phyloP scores from a whole-genome alignment of 2,888 invertebrate species.

The Aelia acuminata region DNA sequence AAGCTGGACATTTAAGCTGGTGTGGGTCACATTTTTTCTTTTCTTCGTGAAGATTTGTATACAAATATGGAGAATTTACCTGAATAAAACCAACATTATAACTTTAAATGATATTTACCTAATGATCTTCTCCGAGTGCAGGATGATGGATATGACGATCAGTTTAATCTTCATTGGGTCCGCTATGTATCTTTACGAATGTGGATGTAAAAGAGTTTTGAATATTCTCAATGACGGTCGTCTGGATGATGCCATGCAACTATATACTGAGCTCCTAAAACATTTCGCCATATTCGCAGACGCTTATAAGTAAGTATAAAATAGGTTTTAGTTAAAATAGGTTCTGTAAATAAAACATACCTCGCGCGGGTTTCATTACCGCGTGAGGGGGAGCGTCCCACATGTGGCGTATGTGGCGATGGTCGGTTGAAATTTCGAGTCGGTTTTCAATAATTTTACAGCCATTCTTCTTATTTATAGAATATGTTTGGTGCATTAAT shows the following conservation, averaged over 20 bases:
- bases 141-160: constrained; percentile 4
- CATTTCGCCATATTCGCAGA: neutral
- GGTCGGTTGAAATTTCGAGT: too few species aligned
- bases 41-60: neutral
- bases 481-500: too few species aligned
- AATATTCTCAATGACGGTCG: neutral
- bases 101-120: neutral
- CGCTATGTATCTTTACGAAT: neutral
- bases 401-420: too few species aligned
- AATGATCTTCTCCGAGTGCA: neutral
- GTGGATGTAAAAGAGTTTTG: neutral
- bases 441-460: too few species aligned
- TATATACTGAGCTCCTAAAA: neutral
- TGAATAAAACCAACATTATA: too few species aligned
- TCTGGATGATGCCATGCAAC: neutral
- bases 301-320: constrained; percentile 10
- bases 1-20: neutral
- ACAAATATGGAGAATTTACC: neutral
- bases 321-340: too few species aligned
- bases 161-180: neutral
- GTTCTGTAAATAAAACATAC: too few species aligned
- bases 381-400: too few species aligned
- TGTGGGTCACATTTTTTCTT: neutral
- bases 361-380: too few species aligned
- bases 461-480: too few species aligned